These are phyloP conservation scores for Pammene fasciana DNA, from an alignment of 2,888 invertebrate genomes.

Conservation along the genomic window DNA sequence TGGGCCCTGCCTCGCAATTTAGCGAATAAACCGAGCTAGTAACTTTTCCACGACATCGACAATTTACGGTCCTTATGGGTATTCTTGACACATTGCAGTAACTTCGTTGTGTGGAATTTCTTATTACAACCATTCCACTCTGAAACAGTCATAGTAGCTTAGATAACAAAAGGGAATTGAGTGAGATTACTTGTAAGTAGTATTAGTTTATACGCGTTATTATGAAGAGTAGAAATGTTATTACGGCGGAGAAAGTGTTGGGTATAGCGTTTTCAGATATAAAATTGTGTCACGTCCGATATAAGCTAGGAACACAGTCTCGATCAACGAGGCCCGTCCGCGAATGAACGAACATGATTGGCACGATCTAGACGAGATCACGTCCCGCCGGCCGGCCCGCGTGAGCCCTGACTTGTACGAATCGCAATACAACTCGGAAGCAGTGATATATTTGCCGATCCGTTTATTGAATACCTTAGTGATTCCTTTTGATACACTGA, in stretches of 20 bases:
- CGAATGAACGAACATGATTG: constrained; percentile 38
- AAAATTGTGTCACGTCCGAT: constrained; percentile 42
- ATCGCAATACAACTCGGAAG: constrained; percentile 12
- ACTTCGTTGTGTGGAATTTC: constrained; percentile 1
- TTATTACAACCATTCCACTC: constrained; percentile 18
- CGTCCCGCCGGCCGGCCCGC: constrained; percentile 29
- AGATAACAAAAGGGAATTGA: constrained; percentile 3
- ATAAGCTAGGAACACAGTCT: constrained; percentile 41
- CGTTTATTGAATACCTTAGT: constrained; percentile 38
- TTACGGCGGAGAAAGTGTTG: constrained; percentile 27
- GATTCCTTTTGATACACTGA: constrained; percentile 24
- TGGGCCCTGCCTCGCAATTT: constrained; percentile 11
- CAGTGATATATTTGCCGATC: constrained; percentile 14
- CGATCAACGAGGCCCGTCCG: constrained; percentile 34
- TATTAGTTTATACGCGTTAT: constrained; percentile 5
- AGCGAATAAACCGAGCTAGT: constrained; percentile 19
- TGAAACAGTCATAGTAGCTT: neutral
- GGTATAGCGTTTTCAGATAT: constrained; percentile 34
- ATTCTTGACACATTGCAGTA: constrained; percentile 11
- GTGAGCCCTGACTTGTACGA: constrained; percentile 11
- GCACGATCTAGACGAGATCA: constrained; percentile 41
- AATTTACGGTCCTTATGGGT: constrained; percentile 28
- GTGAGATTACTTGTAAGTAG: constrained; percentile 8
- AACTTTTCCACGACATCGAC: constrained; percentile 8
- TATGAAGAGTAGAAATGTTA: constrained; percentile 31